Base-by-base conservation (phyloP, 1,140 invertebrate species). In the Drosophila bocqueti region DNA sequence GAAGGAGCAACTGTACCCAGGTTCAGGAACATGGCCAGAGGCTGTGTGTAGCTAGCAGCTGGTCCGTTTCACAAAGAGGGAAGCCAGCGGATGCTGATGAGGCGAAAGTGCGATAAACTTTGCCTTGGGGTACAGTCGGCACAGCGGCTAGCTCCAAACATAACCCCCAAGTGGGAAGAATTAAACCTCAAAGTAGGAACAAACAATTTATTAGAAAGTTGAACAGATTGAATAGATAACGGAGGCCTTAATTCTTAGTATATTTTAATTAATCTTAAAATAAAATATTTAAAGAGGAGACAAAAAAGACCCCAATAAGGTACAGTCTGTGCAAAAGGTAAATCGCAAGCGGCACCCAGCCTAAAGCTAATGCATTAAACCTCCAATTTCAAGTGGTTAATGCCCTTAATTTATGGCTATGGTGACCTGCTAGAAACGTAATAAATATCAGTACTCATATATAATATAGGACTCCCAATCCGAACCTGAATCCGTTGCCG, bases 1-100 rank as follows among this genome's bases (percentile, higher is more conserved):
- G 63, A 38, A 49, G 40, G 9, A 57, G 54, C 54, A 55, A 55
- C 54, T 55, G 54, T 55, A 55, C 54, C 18, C 34, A n/a, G 21
- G 8, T 16, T 24, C 34, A 5, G 34, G 21, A 11, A 36, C 9
- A 18, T 21, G 31, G 10, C 15, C n/a, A n/a, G 34, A 38, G 34
- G 18, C 34, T 50, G 10, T 50, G 47, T 29, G 26, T 29, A 55
- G 34, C 54, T 24, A 40, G 15, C 54, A 57, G 54, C 54, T 57
- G 16, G 21, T 40, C 2, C 1, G 15, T 24, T 40, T 57, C 54
- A 26, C n/a, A 45, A 16, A 38, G 24, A 24, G 6, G 54, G 54
- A 57, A 57, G 36, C 15, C 1, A 40, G 36, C 21, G 36, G 36
- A 57, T 55, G 50, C 31, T 54, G 50, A 21, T 54, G 50, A 36